Percentiles rank a stretch among this genome's conserved stretches.
Conservation (phyloP, 2,888 invertebrate species). For the Pandemis corylana region DNA sequence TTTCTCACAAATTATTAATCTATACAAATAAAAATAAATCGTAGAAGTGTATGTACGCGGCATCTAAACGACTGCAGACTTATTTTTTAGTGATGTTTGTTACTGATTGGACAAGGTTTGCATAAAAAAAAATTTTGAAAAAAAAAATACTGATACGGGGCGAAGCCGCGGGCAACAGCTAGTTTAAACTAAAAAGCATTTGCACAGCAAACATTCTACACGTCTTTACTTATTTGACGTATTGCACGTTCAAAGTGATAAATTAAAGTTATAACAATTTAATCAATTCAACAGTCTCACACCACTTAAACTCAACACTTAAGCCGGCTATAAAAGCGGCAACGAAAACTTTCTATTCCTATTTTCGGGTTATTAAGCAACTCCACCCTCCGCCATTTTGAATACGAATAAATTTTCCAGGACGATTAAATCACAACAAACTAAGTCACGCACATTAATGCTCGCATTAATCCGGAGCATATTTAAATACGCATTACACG, state of each 20-base stretch:
- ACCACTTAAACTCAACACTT: constrained; percentile 51
- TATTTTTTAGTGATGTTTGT: too few species aligned
- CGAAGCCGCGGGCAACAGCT: too few species aligned
- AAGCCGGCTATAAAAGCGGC: constrained; percentile 61
- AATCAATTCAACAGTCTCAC: constrained; percentile 18
- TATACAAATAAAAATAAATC: too few species aligned
- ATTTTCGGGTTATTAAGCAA: constrained; percentile 73
- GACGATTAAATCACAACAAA: constrained; percentile 63
- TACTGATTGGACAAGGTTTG: too few species aligned
- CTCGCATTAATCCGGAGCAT: constrained; percentile 53
- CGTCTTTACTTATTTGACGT: neutral
- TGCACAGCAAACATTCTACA: too few species aligned
- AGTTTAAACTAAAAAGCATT: too few species aligned
- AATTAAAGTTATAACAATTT: neutral
- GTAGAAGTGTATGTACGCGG: too few species aligned
- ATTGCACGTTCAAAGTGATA: neutral
- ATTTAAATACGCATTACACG: constrained; percentile 75
- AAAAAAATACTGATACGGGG: too few species aligned
- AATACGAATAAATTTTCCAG: constrained; percentile 69
- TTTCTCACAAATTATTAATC: too few species aligned
- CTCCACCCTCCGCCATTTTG: constrained; percentile 51
- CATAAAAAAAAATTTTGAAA: too few species aligned
- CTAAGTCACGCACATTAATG: constrained; percentile 64
- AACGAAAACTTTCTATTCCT: constrained; percentile 71
- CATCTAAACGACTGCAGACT: too few species aligned